Evolutionary conservation across 2,113 vertebrate genomes (phyloP).

Genomic region (Protobothrops flavoviridis): DNA sequence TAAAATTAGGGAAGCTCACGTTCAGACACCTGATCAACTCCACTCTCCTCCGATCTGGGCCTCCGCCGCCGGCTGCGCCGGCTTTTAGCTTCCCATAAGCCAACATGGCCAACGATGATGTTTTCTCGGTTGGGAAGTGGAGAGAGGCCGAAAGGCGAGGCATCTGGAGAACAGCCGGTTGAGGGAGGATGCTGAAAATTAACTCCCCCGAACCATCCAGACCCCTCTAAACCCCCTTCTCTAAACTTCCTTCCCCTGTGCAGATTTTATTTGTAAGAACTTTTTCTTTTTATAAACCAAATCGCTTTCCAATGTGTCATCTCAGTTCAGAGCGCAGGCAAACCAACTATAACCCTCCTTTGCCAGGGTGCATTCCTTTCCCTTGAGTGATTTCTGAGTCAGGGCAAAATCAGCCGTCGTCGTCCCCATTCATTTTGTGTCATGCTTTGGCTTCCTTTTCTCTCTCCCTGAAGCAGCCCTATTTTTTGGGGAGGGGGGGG

Average conservation of each 20-base stretch:
- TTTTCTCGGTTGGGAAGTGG: background rate
- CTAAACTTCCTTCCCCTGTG: background rate
- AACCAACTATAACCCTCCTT: background rate
- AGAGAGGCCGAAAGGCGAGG: background rate
- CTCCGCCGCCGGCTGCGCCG: background rate
- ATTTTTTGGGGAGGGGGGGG: background rate
- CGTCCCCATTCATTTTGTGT: constrained; percentile 9
- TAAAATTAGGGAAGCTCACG: background rate
- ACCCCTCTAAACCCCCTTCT: background rate
- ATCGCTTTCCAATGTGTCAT: background rate
- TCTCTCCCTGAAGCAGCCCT: constrained; percentile 4
- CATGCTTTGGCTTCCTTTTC: background rate
- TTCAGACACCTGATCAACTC: background rate
- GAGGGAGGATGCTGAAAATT: background rate
- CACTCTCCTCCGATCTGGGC: background rate
- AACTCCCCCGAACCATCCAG: background rate
- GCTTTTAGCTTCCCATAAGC: background rate
- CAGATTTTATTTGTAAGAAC: background rate
- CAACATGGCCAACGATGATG: background rate
- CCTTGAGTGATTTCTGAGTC: background rate
- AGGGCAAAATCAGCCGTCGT: background rate
- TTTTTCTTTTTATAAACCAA: background rate
- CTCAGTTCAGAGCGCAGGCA: background rate
- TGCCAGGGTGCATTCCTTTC: background rate
- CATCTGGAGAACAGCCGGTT: background rate